Evolutionary conservation across 2,797 vertebrate species (phyloP).

Genomic region (Melanotaenia pygmaea): DNA sequence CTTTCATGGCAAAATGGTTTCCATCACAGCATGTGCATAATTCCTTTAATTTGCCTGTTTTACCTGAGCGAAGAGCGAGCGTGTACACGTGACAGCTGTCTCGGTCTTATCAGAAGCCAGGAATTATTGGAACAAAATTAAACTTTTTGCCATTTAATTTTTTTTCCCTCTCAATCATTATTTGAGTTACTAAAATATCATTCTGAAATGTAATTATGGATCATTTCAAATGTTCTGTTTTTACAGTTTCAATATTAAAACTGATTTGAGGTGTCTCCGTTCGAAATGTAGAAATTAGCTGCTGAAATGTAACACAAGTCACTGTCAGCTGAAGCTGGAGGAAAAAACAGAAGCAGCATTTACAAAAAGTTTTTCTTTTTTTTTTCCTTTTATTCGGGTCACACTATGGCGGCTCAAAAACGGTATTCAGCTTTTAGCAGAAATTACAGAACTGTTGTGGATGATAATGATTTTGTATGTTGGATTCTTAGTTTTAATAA

Average conservation of each 20-base stretch:
- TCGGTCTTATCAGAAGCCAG: slow-evolving; percentile 61
- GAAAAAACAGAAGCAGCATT: slow-evolving; percentile 9
- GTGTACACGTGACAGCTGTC: slow-evolving; percentile 56
- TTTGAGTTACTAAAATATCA: slow-evolving; percentile 55
- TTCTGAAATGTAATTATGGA: slow-evolving; percentile 68
- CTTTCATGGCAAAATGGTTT: slow-evolving; percentile 83
- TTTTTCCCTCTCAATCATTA: slow-evolving; percentile 9
- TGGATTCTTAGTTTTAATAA: slow-evolving; percentile 4
- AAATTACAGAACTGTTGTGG: background rate
- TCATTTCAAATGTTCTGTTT: slow-evolving; percentile 58
- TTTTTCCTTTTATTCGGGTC: slow-evolving; percentile 62
- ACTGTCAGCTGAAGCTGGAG: slow-evolving; percentile 14
- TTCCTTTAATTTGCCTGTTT: slow-evolving; percentile 72
- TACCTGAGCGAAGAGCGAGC: slow-evolving; percentile 59
- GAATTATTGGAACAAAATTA: slow-evolving; percentile 71
- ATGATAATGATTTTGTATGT: background rate
- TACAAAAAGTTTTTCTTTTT: slow-evolving; percentile 12
- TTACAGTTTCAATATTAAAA: slow-evolving; percentile 51
- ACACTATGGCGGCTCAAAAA: slow-evolving; percentile 30
- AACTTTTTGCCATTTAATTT: slow-evolving; percentile 48
- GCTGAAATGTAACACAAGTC: slow-evolving; percentile 20
- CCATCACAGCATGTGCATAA: slow-evolving; percentile 70
- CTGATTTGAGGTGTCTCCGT: slow-evolving; percentile 26
- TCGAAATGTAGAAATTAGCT: background rate
- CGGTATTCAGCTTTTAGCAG: slow-evolving; percentile 3